Conservation (phyloP, 64 coral and sea anemone species). For the Dendronephthya gigantea region DNA sequence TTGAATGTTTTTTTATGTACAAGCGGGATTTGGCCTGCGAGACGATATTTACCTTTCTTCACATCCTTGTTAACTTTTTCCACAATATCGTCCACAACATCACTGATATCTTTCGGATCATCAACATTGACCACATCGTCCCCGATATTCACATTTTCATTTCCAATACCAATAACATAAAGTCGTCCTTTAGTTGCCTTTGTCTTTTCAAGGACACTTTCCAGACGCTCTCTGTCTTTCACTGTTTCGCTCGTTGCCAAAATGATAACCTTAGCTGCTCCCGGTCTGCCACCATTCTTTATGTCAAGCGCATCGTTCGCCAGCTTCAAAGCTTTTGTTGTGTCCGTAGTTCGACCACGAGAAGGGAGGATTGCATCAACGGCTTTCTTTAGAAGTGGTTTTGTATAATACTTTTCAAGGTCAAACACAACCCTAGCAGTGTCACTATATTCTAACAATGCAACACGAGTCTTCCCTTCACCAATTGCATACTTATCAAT, state of each 20-base stretch:
- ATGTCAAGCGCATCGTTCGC: not conserved
- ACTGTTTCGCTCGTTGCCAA: conserved; percentile 18
- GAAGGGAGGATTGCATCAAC: not conserved
- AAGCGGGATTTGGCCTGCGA: no score
- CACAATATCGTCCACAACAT: not conserved
- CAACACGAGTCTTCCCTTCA: not conserved
- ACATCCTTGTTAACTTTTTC: not conserved
- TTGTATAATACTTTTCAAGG: not conserved
- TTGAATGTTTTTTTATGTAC: no score
- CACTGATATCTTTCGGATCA: not conserved
- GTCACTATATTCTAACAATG: conserved; percentile 3
- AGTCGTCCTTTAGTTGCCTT: not conserved
- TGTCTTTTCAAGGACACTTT: not conserved
- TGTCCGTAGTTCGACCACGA: not conserved
- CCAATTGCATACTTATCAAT: not conserved
- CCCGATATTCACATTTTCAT: not conserved
- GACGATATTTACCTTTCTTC: not conserved
- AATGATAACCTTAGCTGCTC: conserved; percentile 19
- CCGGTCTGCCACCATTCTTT: conserved; percentile 1
- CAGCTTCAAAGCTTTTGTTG: not conserved
- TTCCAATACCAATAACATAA: not conserved
- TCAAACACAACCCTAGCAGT: not conserved
- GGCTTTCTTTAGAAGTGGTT: not conserved
- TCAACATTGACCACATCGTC: not conserved
- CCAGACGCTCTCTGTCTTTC: not conserved